phyloP scores from a whole-genome alignment of 2,797 vertebrate species.

The Chaetodon trifasciatus region DNA sequence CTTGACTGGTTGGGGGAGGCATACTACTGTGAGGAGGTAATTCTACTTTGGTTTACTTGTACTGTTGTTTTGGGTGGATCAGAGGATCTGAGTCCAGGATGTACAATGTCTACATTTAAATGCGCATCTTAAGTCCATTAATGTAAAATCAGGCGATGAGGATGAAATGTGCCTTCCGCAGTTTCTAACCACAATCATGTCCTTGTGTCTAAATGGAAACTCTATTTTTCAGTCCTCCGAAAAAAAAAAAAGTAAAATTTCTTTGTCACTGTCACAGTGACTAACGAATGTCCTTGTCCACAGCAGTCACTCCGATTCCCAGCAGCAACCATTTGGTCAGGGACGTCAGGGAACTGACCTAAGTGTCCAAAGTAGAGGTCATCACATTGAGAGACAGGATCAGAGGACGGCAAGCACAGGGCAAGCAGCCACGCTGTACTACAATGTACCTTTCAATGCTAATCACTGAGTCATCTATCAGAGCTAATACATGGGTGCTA shows the following conservation, averaged over 20 bases:
- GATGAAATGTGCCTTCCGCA: conserved; percentile 8
- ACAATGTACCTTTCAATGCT: conserved; percentile 82
- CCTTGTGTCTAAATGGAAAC: conserved; percentile 10
- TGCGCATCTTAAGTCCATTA: neutral
- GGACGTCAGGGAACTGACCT: conserved; percentile 52
- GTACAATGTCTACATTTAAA: conserved; percentile 12
- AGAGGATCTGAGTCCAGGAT: neutral
- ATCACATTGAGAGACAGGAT: conserved; percentile 60
- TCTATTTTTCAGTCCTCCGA: conserved; percentile 12
- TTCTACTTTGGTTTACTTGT: neutral
- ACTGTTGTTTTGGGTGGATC: neutral
- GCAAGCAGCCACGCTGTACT: conserved; percentile 54
- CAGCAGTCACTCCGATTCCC: conserved; percentile 48
- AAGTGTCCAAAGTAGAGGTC: conserved; percentile 72
- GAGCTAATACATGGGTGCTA: conserved; percentile 85
- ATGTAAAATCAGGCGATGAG: conserved; percentile 1
- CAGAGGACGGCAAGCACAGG: conserved; percentile 61
- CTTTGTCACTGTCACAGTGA: conserved; percentile 38
- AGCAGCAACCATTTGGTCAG: conserved; percentile 67
- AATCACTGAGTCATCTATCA: conserved; percentile 87
- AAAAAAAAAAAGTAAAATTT: conserved; percentile 7
- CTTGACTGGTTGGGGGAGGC: too few relatives aligned
- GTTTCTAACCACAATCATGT: conserved; percentile 21
- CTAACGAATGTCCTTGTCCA: conserved; percentile 53
- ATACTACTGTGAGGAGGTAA: too few relatives aligned